Evolutionary conservation across 2,888 invertebrate species (phyloP), one percentile per base, ranked within the genome.

Genomic region (Creontiades dilutus): DNA sequence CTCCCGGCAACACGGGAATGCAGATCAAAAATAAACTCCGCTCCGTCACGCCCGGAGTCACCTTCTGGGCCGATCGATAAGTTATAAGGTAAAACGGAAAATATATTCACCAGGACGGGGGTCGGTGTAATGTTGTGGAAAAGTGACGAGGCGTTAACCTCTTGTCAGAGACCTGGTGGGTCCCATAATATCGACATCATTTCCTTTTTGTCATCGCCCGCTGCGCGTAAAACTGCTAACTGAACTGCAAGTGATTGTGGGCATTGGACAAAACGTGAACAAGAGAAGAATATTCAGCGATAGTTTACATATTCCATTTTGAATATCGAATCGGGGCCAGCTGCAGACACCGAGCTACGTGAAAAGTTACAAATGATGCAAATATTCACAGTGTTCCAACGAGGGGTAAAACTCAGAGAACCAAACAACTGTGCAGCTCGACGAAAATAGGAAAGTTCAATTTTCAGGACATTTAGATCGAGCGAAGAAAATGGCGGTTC

Each of bases 111-210:
- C 16, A 14, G 19, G 0, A 19, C 19, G 19, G 5, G 23, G 68
- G 12, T 61, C 27, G 23, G 68, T 68, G 68, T 68, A 68, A 68
- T 68, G 68, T 68, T 68, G 68, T 27, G 68, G 68, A 68, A 68
- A 68, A 68, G 68, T 68, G 68, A 68, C 68, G 68, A 68, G 68
- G 68, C 27, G 68, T 68, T 68, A 68, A 68, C 23, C 68, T 68
- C 68, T 23, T 68, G 19, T 27, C 68, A 19, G 68, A 27, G 23
- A 13, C 19, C 19, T 19, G 61, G 19, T 16, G 23, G 68, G 16
- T 61, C 12, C 23, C 19, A 9, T 68, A 68, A 68, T 68, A 68
- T 68, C 68, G 11, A 68, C 19, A 68, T 68, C 23, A 68, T 68
- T 68, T 68, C 23, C 23, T 61, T n/a, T 61, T 23, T 68, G 68